These are phyloP conservation scores for Leptinotarsa tumamoca DNA, from an alignment of 2,888 invertebrate genomes.

Conservation along the genomic window DNA sequence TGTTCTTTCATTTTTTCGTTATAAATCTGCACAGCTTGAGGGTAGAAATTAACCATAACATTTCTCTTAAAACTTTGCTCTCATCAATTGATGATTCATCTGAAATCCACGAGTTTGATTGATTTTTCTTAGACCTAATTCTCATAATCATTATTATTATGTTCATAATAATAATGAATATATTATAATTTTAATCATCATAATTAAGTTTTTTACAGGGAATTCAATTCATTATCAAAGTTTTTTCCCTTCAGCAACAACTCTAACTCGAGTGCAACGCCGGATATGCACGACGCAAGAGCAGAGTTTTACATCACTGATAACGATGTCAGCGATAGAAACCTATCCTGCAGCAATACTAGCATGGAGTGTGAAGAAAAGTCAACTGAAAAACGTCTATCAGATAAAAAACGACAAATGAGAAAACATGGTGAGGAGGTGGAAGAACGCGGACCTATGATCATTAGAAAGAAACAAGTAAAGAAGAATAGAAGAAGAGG, in stretches of 20 bases:
- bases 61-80: too few relatives aligned
- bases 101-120: too few relatives aligned
- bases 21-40: too few relatives aligned
- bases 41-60: too few relatives aligned
- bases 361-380: slow-evolving; percentile 62
- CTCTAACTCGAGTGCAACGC: slow-evolving; percentile 67
- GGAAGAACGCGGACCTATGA: slow-evolving; percentile 35
- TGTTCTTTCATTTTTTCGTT: too few relatives aligned
- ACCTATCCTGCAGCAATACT: slow-evolving; percentile 62
- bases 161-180: too few relatives aligned
- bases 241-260: slow-evolving; percentile 67
- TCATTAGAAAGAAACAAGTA: slow-evolving; percentile 54
- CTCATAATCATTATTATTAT: too few relatives aligned
- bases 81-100: too few relatives aligned
- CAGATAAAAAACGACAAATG: slow-evolving; percentile 27
- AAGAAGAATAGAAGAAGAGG: slow-evolving; percentile 54
- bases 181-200: too few relatives aligned
- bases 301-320: slow-evolving; percentile 62
- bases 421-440: slow-evolving; percentile 30
- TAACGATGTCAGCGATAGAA: slow-evolving; percentile 63
- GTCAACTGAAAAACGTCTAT: slow-evolving; percentile 28
- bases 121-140: too few relatives aligned
- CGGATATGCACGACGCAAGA: slow-evolving; percentile 69
- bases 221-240: too few relatives aligned
- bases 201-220: too few relatives aligned